Conservation (phyloP, 2,113 vertebrate species). For the Amia ocellicauda region DNA sequence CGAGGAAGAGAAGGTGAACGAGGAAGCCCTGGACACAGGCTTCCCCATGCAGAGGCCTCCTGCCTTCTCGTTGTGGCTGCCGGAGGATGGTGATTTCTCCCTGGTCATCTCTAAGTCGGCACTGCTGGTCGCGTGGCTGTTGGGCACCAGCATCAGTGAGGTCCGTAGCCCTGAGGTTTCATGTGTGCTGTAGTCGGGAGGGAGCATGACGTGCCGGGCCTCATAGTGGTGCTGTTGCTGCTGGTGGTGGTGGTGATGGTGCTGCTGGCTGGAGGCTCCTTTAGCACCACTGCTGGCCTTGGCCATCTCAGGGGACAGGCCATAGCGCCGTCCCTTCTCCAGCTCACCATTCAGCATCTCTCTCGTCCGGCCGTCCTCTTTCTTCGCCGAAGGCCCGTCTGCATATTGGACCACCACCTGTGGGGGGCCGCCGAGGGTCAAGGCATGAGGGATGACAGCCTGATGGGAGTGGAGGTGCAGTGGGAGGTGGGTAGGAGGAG, state of each 20-base stretch:
- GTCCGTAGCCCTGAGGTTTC: constrained; percentile 77
- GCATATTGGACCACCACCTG: constrained; percentile 85
- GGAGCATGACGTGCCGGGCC: constrained; percentile 78
- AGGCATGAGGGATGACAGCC: constrained; percentile 77
- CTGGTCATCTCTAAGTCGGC: constrained; percentile 68
- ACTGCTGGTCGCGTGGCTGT: constrained; percentile 73
- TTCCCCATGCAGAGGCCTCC: constrained; percentile 81
- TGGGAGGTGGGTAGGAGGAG: constrained; percentile 71
- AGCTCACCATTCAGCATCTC: constrained; percentile 89
- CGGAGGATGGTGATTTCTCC: constrained; percentile 68
- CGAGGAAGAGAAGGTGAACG: constrained; percentile 49
- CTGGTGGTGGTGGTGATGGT: constrained; percentile 65
- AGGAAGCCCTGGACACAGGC: constrained; percentile 69
- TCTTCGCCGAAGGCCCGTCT: constrained; percentile 68
- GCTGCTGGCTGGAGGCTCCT: constrained; percentile 51
- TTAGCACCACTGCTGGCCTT: constrained; percentile 45
- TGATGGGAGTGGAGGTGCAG: constrained; percentile 81
- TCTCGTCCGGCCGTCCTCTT: constrained; percentile 75
- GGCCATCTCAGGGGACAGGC: constrained; percentile 47
- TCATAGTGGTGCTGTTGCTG: constrained; percentile 80
- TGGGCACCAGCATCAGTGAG: constrained; percentile 88
- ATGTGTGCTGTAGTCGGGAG: constrained; percentile 74
- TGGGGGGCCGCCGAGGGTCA: constrained; percentile 78
- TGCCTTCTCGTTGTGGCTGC: constrained; percentile 71
- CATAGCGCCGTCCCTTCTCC: constrained; percentile 77